Conservation (phyloP, 2,797 vertebrate species). For the Onychomys arenicola region DNA sequence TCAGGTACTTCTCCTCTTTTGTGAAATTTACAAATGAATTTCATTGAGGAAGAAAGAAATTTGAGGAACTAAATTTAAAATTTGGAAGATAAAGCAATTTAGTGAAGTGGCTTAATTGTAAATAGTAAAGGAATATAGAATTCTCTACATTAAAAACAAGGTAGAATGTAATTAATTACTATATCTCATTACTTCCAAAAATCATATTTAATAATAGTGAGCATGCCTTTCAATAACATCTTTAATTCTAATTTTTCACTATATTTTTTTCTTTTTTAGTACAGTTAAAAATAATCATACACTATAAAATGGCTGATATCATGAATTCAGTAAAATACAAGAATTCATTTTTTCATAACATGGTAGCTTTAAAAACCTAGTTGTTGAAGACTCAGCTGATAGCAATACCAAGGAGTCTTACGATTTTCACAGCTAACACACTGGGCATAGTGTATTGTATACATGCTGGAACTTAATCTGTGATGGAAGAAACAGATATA, state of each 20-base stretch:
- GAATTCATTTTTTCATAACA: not conserved
- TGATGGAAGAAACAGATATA: slow-evolving; percentile 37
- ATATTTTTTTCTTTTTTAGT: not conserved
- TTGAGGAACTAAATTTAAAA: slow-evolving; percentile 31
- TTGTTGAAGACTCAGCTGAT: slow-evolving; percentile 10
- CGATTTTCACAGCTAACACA: slow-evolving; percentile 21
- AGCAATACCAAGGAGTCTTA: not conserved
- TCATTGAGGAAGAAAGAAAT: slow-evolving; percentile 14
- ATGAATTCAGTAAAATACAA: slow-evolving; percentile 44
- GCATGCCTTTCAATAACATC: not conserved
- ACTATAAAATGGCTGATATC: slow-evolving; percentile 4
- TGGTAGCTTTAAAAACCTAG: not conserved
- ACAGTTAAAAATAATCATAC: not conserved
- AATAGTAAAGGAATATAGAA: not conserved
- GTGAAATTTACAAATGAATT: not conserved
- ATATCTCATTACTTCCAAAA: slow-evolving; percentile 43
- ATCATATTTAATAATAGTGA: slow-evolving; percentile 4
- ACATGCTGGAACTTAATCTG: slow-evolving; percentile 28
- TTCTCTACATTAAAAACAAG: not conserved
- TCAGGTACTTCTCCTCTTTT: not conserved
- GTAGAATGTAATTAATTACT: not conserved
- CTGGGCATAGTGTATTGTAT: not conserved
- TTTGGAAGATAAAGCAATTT: slow-evolving; percentile 8
- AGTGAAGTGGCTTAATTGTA: not conserved
- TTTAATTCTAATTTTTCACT: slow-evolving; percentile 51